phyloP scores from a whole-genome alignment of 2,113 vertebrate genomes.

The Archocentrus centrarchus region DNA sequence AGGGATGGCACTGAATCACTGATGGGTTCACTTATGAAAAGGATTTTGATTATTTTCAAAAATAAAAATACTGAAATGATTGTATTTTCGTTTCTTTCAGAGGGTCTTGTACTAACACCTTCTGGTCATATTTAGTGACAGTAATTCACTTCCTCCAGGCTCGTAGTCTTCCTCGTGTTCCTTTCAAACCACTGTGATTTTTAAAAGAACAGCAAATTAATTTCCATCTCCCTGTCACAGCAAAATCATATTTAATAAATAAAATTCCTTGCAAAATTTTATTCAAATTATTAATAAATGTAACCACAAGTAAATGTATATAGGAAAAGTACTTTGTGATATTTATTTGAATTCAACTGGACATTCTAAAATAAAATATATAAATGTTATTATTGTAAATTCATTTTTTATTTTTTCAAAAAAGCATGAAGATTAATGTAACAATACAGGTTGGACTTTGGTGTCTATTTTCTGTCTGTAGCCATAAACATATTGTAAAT shows the following conservation, averaged over 20 bases:
- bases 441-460: background rate
- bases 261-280: background rate
- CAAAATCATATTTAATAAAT: background rate
- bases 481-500: background rate
- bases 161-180: accelerated
- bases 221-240: background rate
- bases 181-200: background rate
- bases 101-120: background rate
- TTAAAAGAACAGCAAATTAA: background rate
- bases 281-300: background rate
- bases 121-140: constrained; percentile 4
- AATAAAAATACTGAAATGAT: background rate
- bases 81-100: background rate
- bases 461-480: background rate
- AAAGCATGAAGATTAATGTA: background rate
- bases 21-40: background rate
- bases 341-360: background rate
- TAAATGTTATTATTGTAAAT: background rate
- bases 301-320: background rate
- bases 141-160: background rate
- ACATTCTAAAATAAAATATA: background rate
- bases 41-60: background rate
- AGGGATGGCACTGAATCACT: background rate
- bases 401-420: background rate
- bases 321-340: background rate